Percentiles rank a stretch among this genome's conserved stretches.
phyloP scores from a whole-genome alignment of 2,113 vertebrate species.

The Nettapus auritus region DNA sequence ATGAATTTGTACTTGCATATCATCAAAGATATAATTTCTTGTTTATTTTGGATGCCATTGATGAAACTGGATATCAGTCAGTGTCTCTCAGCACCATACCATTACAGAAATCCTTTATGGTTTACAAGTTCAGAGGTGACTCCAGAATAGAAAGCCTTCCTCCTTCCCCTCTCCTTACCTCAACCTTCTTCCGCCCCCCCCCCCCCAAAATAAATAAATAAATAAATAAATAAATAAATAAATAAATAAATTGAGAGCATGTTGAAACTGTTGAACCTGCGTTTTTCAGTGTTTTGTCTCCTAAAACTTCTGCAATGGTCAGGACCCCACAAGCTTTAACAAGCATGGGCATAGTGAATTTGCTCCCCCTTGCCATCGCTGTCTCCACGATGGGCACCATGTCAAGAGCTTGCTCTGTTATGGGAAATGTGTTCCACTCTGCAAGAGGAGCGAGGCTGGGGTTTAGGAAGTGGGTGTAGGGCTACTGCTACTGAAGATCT shows the following conservation, averaged over 20 bases:
- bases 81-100: background rate
- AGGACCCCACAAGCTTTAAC: background rate
- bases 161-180: too few species aligned
- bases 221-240: too few species aligned
- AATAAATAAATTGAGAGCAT: background rate
- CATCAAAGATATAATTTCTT: background rate
- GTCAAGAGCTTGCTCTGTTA: background rate
- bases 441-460: background rate
- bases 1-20: background rate
- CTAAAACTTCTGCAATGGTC: background rate
- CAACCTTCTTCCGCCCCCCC: background rate
- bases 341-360: background rate
- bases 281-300: background rate
- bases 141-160: background rate
- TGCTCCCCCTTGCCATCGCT: background rate
- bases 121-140: background rate
- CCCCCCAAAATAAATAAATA: background rate
- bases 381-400: background rate
- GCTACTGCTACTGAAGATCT: background rate
- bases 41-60: constrained; percentile 29
- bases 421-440: background rate
- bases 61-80: background rate
- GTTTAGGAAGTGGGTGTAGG: background rate
- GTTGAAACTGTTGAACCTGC: background rate
- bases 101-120: background rate